Percentiles rank a stretch among this genome's conserved stretches.
Conservation (phyloP, 1,140 invertebrate species). For the Macrocentrus cingulum region DNA sequence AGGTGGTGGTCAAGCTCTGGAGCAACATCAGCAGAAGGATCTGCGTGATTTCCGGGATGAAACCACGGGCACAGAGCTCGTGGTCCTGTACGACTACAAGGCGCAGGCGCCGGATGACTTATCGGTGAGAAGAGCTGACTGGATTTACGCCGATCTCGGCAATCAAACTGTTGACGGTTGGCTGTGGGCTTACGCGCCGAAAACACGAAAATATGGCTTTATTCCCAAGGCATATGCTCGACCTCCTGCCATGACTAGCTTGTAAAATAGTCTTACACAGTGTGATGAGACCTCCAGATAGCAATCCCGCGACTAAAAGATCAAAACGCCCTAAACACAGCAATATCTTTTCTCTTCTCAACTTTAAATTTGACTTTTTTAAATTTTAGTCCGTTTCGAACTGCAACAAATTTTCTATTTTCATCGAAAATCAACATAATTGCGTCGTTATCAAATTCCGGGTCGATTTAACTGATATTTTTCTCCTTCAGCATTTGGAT, state of each 20-base stretch:
- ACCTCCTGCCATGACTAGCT: slow-evolving; percentile 88
- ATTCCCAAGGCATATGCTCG: slow-evolving; percentile 92
- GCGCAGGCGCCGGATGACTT: slow-evolving; percentile 91
- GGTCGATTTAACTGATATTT: too few relatives aligned
- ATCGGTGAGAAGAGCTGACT: slow-evolving; percentile 85
- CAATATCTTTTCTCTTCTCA: too few relatives aligned
- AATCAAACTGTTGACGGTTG: slow-evolving; percentile 93
- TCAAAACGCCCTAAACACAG: slow-evolving; percentile 31
- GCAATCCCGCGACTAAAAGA: slow-evolving; percentile 17
- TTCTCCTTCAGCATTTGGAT: too few relatives aligned
- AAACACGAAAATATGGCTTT: slow-evolving; percentile 90
- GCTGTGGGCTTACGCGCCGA: slow-evolving; percentile 93
- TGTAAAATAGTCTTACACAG: slow-evolving; percentile 57
- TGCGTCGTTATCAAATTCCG: too few relatives aligned
- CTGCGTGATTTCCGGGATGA: slow-evolving; percentile 54
- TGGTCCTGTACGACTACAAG: slow-evolving; percentile 94
- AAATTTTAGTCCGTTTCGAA: too few relatives aligned
- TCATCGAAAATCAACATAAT: too few relatives aligned
- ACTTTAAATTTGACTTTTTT: too few relatives aligned
- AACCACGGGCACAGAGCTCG: slow-evolving; percentile 79
- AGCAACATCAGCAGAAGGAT: slow-evolving; percentile 53
- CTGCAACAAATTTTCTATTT: too few relatives aligned
- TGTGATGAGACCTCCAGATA: slow-evolving; percentile 22
- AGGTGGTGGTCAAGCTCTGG: slow-evolving; percentile 37
- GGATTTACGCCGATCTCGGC: slow-evolving; percentile 90